Percentiles rank a stretch among this genome's conserved stretches.
Evolutionary conservation across 1,140 invertebrate species (phyloP).

Genomic region (Chlorops oryzae): DNA sequence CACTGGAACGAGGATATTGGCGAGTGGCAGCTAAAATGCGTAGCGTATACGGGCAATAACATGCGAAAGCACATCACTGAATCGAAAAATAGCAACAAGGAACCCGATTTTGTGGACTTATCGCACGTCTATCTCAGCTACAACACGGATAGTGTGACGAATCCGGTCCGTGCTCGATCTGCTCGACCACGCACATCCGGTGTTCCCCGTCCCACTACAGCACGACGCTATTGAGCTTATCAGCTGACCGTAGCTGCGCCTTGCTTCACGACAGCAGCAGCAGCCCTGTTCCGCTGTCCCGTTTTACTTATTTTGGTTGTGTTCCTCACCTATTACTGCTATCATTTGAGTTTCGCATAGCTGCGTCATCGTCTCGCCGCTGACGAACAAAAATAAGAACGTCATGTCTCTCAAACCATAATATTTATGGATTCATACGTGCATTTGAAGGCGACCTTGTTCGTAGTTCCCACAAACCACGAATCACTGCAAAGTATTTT

Average conservation of each 20-base stretch:
- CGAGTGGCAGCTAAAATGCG: slow-evolving; percentile 96
- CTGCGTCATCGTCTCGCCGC: slow-evolving; percentile 19
- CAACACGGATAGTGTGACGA: slow-evolving; percentile 37
- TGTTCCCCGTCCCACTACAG: slow-evolving; percentile 41
- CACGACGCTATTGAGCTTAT: slow-evolving; percentile 36
- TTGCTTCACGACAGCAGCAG: not conserved
- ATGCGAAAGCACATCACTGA: slow-evolving; percentile 68
- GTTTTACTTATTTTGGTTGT: slow-evolving; percentile 3
- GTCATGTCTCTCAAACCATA: no score
- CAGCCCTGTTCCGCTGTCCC: not conserved
- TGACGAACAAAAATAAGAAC: no score
- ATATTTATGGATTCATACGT: no score
- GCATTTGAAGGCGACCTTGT: no score
- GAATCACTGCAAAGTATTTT: no score
- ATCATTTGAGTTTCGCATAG: slow-evolving; percentile 1
- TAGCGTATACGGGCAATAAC: slow-evolving; percentile 98
- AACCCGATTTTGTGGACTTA: slow-evolving; percentile 42
- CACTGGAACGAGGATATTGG: slow-evolving; percentile 98
- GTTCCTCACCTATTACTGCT: slow-evolving; percentile 8
- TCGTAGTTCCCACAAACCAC: no score
- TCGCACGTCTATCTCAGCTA: slow-evolving; percentile 47
- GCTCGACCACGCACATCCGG: slow-evolving; percentile 42
- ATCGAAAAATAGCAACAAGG: slow-evolving; percentile 33
- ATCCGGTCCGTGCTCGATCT: slow-evolving; percentile 38
- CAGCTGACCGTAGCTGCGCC: not conserved